A percentile compares a stretch with the other conserved stretches of the same genome.
phyloP scores from a whole-genome alignment of 2,113 vertebrate genomes.

The Larimichthys polyactis region DNA sequence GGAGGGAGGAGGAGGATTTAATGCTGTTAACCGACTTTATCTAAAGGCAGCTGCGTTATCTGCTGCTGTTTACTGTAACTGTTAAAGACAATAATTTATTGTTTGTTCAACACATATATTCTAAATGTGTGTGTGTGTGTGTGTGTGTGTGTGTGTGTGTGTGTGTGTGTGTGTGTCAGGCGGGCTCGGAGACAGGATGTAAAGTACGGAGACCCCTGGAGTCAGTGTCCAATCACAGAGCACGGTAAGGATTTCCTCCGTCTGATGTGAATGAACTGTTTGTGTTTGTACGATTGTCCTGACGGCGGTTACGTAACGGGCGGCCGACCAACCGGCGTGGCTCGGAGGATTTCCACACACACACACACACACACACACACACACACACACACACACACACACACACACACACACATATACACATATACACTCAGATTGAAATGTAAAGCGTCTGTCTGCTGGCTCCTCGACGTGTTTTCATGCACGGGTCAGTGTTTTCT shows the following conservation, averaged over 20 bases:
- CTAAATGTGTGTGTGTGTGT: slow-evolving; percentile 23
- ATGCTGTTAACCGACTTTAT: background rate
- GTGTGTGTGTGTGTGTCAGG: slow-evolving; percentile 65
- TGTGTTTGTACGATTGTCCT: background rate
- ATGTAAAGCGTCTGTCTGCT: background rate
- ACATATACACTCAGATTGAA: background rate
- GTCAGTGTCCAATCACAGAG: slow-evolving; percentile 85
- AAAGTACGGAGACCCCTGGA: slow-evolving; percentile 84
- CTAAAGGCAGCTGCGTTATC: background rate
- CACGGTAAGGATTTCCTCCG: slow-evolving; percentile 80
- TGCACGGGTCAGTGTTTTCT: too few species aligned
- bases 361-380: too few species aligned
- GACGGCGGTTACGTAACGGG: slow-evolving; percentile 4
- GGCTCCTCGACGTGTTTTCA: background rate
- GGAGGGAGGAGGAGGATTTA: slow-evolving; percentile 11
- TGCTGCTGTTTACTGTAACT: slow-evolving; percentile 3
- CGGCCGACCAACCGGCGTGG: background rate
- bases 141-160: slow-evolving; percentile 24
- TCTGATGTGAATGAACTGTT: slow-evolving; percentile 10
- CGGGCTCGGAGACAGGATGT: slow-evolving; percentile 86
- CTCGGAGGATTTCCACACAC: background rate
- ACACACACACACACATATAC: background rate
- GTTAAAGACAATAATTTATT: too few species aligned
- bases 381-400: background rate
- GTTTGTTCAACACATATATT: background rate